These are phyloP conservation scores for Trachelus iudaicus DNA, from an alignment of 2,888 invertebrate species.

Conservation along the genomic window DNA sequence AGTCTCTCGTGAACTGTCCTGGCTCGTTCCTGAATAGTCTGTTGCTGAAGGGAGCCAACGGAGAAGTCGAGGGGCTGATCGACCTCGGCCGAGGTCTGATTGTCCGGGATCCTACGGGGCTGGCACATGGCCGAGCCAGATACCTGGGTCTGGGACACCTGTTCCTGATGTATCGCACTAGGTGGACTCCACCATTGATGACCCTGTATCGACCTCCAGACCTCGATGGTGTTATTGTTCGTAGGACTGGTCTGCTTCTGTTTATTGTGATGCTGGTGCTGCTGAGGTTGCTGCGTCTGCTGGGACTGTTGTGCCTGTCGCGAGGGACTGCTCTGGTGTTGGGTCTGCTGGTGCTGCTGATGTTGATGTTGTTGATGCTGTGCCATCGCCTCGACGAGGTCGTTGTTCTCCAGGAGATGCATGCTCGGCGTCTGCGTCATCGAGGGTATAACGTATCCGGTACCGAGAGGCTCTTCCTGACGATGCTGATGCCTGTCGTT, in stretches of 20 bases:
- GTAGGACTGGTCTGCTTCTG: constrained; percentile 64
- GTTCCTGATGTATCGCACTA: constrained; percentile 47
- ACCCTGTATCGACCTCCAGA: constrained; percentile 61
- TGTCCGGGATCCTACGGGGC: not conserved
- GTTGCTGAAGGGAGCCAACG: constrained; percentile 71
- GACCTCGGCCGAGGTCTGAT: constrained; percentile 44
- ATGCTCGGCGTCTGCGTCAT: constrained; percentile 64
- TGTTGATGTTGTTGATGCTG: constrained; percentile 42
- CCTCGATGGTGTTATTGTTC: constrained; percentile 70
- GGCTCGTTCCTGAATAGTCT: constrained; percentile 48
- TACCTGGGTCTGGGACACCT: constrained; percentile 34
- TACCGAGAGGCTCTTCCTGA: constrained; percentile 32
- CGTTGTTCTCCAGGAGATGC: constrained; percentile 62
- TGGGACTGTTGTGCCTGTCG: constrained; percentile 31
- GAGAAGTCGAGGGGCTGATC: constrained; percentile 82
- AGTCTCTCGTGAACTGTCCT: constrained; percentile 52
- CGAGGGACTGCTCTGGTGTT: constrained; percentile 8
- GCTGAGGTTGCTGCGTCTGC: constrained; percentile 36
- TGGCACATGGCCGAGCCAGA: constrained; percentile 28
- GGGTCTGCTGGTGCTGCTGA: constrained; percentile 37
- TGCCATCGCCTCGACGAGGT: constrained; percentile 56
- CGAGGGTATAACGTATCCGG: constrained; percentile 49
- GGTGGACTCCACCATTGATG: constrained; percentile 62
- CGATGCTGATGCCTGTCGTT: constrained; percentile 23
- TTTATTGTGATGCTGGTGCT: constrained; percentile 43